These are phyloP conservation scores for Sesamia nonagrioides DNA, from an alignment of 1,140 invertebrate genomes.

Conservation along the genomic window DNA sequence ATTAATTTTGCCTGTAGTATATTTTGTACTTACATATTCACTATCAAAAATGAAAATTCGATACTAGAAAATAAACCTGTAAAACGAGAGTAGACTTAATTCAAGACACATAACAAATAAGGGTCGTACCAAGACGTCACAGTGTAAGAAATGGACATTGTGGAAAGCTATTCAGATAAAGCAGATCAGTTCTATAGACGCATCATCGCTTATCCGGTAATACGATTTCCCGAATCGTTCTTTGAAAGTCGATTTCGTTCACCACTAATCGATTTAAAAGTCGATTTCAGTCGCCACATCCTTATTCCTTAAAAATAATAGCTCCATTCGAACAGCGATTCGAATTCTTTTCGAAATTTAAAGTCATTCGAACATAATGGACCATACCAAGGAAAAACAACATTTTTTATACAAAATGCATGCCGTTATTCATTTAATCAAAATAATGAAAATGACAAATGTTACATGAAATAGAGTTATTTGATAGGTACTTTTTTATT, in stretches of 20 bases:
- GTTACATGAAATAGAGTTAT: too few species aligned
- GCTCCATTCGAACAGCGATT: not conserved
- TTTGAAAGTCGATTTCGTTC: slow-evolving; percentile 10
- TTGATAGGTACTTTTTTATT: too few species aligned
- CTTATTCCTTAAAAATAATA: slow-evolving; percentile 25
- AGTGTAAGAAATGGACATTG: slow-evolving; percentile 35
- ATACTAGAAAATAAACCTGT: too few species aligned
- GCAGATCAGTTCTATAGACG: slow-evolving; percentile 9
- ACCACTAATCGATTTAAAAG: slow-evolving; percentile 39
- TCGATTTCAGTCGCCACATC: slow-evolving; percentile 26
- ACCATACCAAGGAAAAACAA: too few species aligned
- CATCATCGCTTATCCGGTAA: slow-evolving; percentile 29
- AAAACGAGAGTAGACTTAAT: too few species aligned
- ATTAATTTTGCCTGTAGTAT: too few species aligned
- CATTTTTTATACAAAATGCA: too few species aligned
- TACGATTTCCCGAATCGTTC: slow-evolving; percentile 14
- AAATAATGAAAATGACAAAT: too few species aligned
- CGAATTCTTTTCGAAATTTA: slow-evolving; percentile 16
- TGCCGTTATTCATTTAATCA: too few species aligned
- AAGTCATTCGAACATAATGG: not conserved
- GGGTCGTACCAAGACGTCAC: slow-evolving; percentile 8
- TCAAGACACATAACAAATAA: slow-evolving; percentile 4
- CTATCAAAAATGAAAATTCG: too few species aligned
- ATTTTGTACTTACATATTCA: too few species aligned
- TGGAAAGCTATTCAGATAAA: slow-evolving; percentile 27